A percentile compares a stretch with the other conserved stretches of the same genome.
Conservation (phyloP, 1,140 invertebrate genomes). For the Eurosta solidaginis region DNA sequence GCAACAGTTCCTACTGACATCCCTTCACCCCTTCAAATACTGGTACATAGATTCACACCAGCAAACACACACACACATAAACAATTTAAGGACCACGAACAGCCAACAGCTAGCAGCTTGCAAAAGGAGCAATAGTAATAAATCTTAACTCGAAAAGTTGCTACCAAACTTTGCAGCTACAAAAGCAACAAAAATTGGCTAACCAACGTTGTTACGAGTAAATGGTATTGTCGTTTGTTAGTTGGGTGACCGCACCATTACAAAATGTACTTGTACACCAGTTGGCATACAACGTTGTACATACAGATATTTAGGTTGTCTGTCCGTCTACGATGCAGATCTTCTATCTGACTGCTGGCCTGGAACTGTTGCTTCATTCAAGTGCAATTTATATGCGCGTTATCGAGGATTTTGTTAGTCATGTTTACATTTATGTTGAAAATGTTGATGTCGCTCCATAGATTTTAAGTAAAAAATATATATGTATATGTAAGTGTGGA, state of each 20-base stretch:
- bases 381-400: constrained; percentile 4
- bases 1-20: neutral
- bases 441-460: too few species aligned
- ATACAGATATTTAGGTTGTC: neutral
- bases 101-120: constrained; percentile 1
- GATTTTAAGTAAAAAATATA: too few species aligned
- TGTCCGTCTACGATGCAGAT: neutral
- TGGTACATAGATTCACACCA: neutral
- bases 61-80: neutral
- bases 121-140: constrained; percentile 23
- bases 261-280: neutral
- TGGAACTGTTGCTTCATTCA: neutral
- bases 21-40: neutral
- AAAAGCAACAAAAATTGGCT: neutral
- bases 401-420: neutral
- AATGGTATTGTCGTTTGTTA: neutral
- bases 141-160: constrained; percentile 27
- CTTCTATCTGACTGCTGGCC: neutral
- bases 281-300: neutral
- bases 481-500: too few species aligned
- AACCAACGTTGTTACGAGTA: neutral
- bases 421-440: constrained; percentile 8
- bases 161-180: neutral
- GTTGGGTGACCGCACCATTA: neutral
- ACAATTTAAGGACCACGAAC: neutral